A percentile compares a stretch with the other conserved stretches of the same genome.
phyloP scores from a whole-genome alignment of 2,888 invertebrate genomes.

The Macaria liturata region DNA sequence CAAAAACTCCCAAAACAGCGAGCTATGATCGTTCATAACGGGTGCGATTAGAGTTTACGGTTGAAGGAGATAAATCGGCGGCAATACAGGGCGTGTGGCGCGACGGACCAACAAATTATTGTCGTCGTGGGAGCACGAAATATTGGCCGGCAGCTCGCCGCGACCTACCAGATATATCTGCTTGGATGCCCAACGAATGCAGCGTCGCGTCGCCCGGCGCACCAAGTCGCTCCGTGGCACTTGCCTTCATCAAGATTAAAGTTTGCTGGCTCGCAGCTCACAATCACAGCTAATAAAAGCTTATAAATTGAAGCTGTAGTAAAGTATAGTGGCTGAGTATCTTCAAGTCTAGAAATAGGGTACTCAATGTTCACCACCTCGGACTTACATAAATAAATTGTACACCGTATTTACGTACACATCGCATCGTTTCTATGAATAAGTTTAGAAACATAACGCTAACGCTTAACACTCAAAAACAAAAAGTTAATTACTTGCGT shows the following conservation, averaged over 20 bases:
- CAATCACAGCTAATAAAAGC: too few relatives aligned
- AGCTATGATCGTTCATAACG: slow-evolving; percentile 56
- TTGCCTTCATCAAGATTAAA: slow-evolving; percentile 37
- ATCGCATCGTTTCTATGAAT: not conserved
- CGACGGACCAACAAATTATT: slow-evolving; percentile 78
- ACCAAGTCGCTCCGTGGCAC: slow-evolving; percentile 30
- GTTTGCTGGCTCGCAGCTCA: slow-evolving; percentile 24
- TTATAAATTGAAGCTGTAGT: too few relatives aligned
- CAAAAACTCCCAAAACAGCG: slow-evolving; percentile 44
- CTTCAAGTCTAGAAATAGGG: too few relatives aligned
- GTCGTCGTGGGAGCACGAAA: slow-evolving; percentile 74
- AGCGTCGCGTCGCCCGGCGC: slow-evolving; percentile 21
- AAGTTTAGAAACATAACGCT: not conserved
- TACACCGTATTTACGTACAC: too few relatives aligned
- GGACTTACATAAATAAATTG: too few relatives aligned
- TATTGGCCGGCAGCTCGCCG: slow-evolving; percentile 61
- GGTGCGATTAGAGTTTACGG: slow-evolving; percentile 59
- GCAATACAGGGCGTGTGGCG: slow-evolving; percentile 62
- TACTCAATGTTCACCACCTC: too few relatives aligned
- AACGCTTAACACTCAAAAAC: not conserved
- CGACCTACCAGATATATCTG: slow-evolving; percentile 59
- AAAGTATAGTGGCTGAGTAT: too few relatives aligned
- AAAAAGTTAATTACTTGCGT: too few relatives aligned
- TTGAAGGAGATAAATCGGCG: slow-evolving; percentile 66
- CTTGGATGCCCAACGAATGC: slow-evolving; percentile 36